These are phyloP conservation scores for Campoletis raptor DNA, from an alignment of 2,888 invertebrate species.

Conservation along the genomic window DNA sequence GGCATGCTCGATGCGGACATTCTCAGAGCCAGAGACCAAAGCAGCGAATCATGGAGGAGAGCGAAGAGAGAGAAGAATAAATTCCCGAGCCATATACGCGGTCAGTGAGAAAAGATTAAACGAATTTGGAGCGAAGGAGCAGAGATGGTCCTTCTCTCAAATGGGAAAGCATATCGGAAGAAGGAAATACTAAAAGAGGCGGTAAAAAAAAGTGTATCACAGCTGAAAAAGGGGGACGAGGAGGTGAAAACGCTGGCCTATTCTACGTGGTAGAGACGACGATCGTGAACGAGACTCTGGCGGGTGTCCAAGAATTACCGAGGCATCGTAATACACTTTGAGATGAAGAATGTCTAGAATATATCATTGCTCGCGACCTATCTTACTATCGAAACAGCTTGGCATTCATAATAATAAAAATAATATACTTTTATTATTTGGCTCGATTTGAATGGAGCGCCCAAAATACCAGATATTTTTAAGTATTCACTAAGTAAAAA, in stretches of 20 bases:
- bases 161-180: conserved; percentile 45
- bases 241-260: conserved; percentile 10
- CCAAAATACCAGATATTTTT: conserved; percentile 2
- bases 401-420: conserved; percentile 1
- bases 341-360: conserved; percentile 40
- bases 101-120: conserved; percentile 3
- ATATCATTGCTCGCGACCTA: conserved; percentile 27
- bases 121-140: not conserved
- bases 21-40: conserved; percentile 39
- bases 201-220: conserved; percentile 1
- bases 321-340: conserved; percentile 51
- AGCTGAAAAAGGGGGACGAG: not conserved
- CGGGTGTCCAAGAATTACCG: conserved; percentile 53
- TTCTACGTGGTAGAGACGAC: conserved; percentile 15
- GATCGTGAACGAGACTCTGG: conserved; percentile 37
- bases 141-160: conserved; percentile 15
- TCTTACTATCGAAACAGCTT: conserved; percentile 27
- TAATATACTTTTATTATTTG: not conserved
- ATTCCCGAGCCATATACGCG: not conserved
- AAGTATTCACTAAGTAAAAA: not conserved
- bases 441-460: not conserved
- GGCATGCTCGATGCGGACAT: conserved; percentile 12
- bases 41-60: not conserved
- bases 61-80: not conserved
- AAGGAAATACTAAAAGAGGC: conserved; percentile 42